Conservation (phyloP, 92 coral and sea anemone genomes). For the Palythoa grandis region DNA sequence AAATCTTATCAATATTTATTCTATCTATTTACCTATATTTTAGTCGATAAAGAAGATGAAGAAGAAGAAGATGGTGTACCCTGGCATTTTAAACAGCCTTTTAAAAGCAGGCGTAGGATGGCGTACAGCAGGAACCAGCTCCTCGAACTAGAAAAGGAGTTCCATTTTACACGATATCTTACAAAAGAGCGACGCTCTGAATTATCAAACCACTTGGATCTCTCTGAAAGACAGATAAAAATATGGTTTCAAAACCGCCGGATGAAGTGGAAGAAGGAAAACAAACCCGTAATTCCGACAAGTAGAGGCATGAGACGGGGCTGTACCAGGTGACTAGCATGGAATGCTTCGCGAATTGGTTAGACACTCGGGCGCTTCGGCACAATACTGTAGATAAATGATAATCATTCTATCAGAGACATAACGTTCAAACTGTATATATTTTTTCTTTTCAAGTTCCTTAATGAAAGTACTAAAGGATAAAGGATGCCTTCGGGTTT, state of each 20-base stretch:
- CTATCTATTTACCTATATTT: conserved; percentile 12
- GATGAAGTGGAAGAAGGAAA: conserved; percentile 99
- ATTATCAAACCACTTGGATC: conserved; percentile 82
- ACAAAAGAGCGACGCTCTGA: conserved; percentile 97
- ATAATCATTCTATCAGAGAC: background rate
- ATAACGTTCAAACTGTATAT: background rate
- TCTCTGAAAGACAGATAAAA: conserved; percentile 97
- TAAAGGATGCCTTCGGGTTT: background rate
- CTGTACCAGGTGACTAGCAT: conserved; percentile 68
- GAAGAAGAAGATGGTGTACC: conserved; percentile 58
- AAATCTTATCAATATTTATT: background rate
- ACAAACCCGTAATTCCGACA: conserved; percentile 98
- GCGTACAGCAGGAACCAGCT: conserved; percentile 95
- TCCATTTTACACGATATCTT: conserved; percentile 95
- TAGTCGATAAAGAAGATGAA: conserved; percentile 35
- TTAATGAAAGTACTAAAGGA: background rate
- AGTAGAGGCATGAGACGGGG: conserved; percentile 98
- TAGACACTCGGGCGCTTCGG: background rate
- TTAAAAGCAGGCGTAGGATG: conserved; percentile 92
- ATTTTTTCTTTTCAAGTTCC: conserved; percentile 4
- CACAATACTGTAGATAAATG: conserved; percentile 1
- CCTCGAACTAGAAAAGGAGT: conserved; percentile 95
- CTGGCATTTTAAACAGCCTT: conserved; percentile 97
- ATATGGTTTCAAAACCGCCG: conserved; percentile 99
- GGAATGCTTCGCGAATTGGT: background rate